These are phyloP conservation scores for Lamellibrachia columna DNA, from an alignment of 2,888 invertebrate species.

Conservation along the genomic window DNA sequence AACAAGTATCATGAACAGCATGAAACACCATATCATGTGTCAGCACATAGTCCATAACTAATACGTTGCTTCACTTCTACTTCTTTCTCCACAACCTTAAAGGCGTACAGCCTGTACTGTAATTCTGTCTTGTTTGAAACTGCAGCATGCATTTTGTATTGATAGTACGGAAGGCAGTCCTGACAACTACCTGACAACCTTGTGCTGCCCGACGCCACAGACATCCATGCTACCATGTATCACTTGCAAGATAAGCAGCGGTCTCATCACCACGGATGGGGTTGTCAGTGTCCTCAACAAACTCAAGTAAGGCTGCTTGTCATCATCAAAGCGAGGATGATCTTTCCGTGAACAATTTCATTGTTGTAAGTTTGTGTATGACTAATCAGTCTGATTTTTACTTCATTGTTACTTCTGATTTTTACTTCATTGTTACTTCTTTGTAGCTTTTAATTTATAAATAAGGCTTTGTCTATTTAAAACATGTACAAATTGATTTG, in stretches of 20 bases:
- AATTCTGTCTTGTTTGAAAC: background rate
- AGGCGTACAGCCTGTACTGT: background rate
- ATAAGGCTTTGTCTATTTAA: too few relatives aligned
- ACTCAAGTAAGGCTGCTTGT: slow-evolving; percentile 45
- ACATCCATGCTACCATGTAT: slow-evolving; percentile 35
- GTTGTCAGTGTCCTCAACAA: slow-evolving; percentile 40
- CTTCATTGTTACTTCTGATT: too few relatives aligned
- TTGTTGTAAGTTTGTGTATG: too few relatives aligned
- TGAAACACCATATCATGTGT: too few relatives aligned
- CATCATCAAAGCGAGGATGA: background rate
- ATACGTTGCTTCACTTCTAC: too few relatives aligned
- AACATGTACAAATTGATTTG: background rate
- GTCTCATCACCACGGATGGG: slow-evolving; percentile 46
- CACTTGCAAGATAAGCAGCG: slow-evolving; percentile 39
- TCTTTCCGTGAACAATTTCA: too few relatives aligned
- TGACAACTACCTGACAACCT: slow-evolving; percentile 46
- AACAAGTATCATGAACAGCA: too few relatives aligned
- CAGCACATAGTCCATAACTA: too few relatives aligned
- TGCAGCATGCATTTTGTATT: background rate
- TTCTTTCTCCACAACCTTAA: too few relatives aligned
- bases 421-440: too few relatives aligned
- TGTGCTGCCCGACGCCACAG: slow-evolving; percentile 46
- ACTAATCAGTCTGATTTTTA: too few relatives aligned
- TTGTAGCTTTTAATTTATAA: too few relatives aligned
- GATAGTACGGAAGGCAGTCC: slow-evolving; percentile 21